phyloP scores from a whole-genome alignment of 2,113 vertebrate genomes.

The Calidris pygmaea region DNA sequence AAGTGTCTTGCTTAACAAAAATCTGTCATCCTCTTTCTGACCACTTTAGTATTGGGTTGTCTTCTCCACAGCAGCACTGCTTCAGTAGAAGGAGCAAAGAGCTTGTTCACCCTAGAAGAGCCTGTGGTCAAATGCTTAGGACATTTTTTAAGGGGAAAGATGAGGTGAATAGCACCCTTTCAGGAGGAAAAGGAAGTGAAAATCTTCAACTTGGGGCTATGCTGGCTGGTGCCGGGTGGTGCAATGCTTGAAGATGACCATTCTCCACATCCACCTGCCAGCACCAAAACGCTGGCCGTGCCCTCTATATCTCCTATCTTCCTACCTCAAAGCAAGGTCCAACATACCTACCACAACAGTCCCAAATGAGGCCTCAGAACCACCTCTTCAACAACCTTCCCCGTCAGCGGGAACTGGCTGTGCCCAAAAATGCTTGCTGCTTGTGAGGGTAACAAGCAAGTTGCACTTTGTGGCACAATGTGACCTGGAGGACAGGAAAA shows the following conservation, averaged over 20 bases:
- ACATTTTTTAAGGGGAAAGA: background rate
- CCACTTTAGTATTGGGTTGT: background rate
- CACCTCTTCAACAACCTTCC: background rate
- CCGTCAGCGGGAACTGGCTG: background rate
- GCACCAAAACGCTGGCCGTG: background rate
- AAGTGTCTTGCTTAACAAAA: background rate
- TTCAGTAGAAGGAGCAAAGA: background rate
- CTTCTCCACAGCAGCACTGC: background rate
- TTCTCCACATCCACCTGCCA: background rate
- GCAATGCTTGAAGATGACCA: background rate
- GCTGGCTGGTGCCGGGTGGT: fast-evolving
- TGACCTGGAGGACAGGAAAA: background rate
- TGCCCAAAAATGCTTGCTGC: background rate
- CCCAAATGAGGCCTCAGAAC: background rate
- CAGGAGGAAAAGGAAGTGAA: background rate
- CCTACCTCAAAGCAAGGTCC: background rate
- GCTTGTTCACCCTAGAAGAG: background rate
- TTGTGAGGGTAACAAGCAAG: background rate
- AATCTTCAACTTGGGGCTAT: background rate
- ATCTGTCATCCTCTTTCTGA: background rate
- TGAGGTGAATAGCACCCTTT: background rate
- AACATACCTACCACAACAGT: background rate
- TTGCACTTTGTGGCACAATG: fast-evolving
- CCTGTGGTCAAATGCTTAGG: background rate
- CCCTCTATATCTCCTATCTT: background rate